phyloP scores from a whole-genome alignment of 2,888 invertebrate genomes.

The Campopleginae sp. region DNA sequence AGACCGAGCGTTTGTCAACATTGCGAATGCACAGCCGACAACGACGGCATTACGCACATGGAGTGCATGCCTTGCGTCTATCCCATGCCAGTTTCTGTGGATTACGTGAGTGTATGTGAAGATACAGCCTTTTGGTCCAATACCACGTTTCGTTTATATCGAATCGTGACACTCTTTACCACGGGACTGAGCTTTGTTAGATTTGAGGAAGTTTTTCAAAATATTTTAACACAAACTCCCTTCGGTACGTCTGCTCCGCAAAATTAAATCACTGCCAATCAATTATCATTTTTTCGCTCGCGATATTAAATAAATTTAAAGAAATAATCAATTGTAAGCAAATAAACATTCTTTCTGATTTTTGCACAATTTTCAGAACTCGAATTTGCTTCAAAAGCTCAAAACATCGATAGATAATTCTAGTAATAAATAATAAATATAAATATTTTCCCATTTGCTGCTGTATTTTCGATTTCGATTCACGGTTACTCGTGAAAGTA shows the following conservation, averaged over 20 bases:
- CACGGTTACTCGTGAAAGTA: not conserved
- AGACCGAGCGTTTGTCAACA: slow-evolving; percentile 87
- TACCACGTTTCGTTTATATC: slow-evolving; percentile 32
- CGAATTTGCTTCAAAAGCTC: not conserved
- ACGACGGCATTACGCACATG: slow-evolving; percentile 88
- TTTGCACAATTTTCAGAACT: not conserved
- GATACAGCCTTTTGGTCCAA: slow-evolving; percentile 45
- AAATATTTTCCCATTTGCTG: not conserved
- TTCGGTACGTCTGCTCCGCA: not conserved
- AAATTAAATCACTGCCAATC: not conserved
- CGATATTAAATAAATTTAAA: not conserved
- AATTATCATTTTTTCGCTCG: not conserved
- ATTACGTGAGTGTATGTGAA: slow-evolving; percentile 84
- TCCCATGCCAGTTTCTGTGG: slow-evolving; percentile 84
- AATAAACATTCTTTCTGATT: not conserved
- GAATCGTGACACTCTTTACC: slow-evolving; percentile 12
- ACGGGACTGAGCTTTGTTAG: slow-evolving; percentile 23
- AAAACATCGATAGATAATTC: not conserved
- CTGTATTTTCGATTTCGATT: not conserved
- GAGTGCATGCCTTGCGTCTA: slow-evolving; percentile 88
- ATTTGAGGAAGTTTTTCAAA: slow-evolving; percentile 26
- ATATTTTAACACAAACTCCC: slow-evolving; percentile 3
- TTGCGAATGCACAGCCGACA: slow-evolving; percentile 89
- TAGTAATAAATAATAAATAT: not conserved
- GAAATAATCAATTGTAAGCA: not conserved